phyloP scores from a whole-genome alignment of 2,113 vertebrate species.

The Channa maculata region DNA sequence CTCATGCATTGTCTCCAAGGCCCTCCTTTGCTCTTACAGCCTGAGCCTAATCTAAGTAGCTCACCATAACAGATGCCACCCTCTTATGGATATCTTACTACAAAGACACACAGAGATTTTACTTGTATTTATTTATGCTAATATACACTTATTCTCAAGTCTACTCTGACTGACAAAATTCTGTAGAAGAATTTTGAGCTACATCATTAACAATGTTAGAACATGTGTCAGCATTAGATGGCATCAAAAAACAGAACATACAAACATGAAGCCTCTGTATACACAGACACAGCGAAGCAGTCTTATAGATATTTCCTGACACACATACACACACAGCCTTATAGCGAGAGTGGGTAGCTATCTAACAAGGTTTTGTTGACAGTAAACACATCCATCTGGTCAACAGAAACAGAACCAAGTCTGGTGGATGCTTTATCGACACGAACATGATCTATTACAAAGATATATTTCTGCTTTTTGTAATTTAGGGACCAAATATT shows the following conservation, averaged over 20 bases:
- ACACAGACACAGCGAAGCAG: conserved; percentile 11
- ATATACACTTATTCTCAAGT: conserved; percentile 14
- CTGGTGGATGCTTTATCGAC: conserved; percentile 40
- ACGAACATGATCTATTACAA: conserved; percentile 19
- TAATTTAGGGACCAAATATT: neutral
- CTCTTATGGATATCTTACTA: conserved; percentile 40
- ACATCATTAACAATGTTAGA: neutral
- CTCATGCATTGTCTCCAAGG: conserved; percentile 76
- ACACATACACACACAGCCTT: conserved; percentile 44
- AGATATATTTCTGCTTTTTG: conserved; percentile 4
- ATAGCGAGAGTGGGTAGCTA: conserved; percentile 63
- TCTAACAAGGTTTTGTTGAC: conserved; percentile 80
- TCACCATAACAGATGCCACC: conserved; percentile 72
- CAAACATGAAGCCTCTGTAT: conserved; percentile 18
- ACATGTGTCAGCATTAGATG: conserved; percentile 18
- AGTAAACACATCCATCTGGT: conserved; percentile 84
- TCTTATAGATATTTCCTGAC: conserved; percentile 34
- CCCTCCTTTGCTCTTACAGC: conserved; percentile 69
- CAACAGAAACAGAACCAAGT: conserved; percentile 60
- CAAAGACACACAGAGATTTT: conserved; percentile 32
- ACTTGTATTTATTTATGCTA: conserved; percentile 20
- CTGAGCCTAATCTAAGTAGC: conserved; percentile 63
- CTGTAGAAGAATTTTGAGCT: conserved; percentile 1
- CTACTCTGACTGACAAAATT: conserved; percentile 1
- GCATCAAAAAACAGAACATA: conserved; percentile 10